Base-by-base conservation (phyloP, 2,888 invertebrate genomes). In the Idaea straminata region DNA sequence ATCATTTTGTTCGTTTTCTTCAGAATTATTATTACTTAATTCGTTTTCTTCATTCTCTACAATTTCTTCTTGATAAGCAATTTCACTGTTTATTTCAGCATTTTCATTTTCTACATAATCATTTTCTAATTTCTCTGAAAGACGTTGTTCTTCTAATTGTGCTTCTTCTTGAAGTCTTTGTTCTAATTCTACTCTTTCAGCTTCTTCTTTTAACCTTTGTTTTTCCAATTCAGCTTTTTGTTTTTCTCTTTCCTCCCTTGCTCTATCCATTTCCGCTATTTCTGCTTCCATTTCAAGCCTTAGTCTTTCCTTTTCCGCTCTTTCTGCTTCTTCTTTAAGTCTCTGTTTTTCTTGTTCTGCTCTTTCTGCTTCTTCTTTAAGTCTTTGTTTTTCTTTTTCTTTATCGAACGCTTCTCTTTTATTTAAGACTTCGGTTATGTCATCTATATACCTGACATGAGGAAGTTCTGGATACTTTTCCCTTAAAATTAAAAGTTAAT, bases 381-480 rank as follows among this genome's bases (percentile, higher is more conserved):
- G 65, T 6, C 57, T 65, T 35, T 68, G 59, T 57, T 64, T 63
- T 35, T 69, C 63, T 15, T 66, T 71, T 16, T 74, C 76, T 64
- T 64, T 75, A 25, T 75, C 68, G 25, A 75, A 75, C 5, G 73
- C 72, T 58, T 67, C 64, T 64, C 59, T 47, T 62, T 57, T 38
- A 58, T 64, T 64, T 57, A 62, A 25, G 16, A 34, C 64, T 35
- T 64, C 69, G 57, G 80, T 64, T 61, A 82, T 68, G 61, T 79
- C 83, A 0, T 83, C 81, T 35, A 78, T 75, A 59, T 73, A 75
- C 69, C 80, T 77, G 4, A 80, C 35, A n/a, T 68, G 61, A 5
- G 85, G 81, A 58, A 77, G 71, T 7, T 75, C 73, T 7, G 83
- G 73, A 67, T 84, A 87, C 64, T 81, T 81, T 5, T 83, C 83